Evolutionary conservation across 2,113 vertebrate genomes (phyloP).

Genomic region (Diphyllodes magnificus): DNA sequence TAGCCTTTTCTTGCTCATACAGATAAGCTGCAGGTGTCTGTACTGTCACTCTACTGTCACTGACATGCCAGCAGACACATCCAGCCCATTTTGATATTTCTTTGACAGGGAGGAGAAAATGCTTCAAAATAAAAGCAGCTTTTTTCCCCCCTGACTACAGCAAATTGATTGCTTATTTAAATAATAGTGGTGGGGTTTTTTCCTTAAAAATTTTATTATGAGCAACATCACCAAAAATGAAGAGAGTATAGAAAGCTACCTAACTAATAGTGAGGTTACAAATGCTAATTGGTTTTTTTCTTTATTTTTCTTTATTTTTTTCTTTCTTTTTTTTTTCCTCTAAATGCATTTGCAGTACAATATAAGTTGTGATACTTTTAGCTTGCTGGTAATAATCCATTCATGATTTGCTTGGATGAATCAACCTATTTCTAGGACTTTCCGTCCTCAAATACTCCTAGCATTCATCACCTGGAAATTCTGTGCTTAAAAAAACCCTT

Average conservation of each 20-base stretch:
- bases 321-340: fast-evolving
- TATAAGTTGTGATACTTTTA: background rate
- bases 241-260: background rate
- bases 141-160: background rate
- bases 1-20: background rate
- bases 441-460: background rate
- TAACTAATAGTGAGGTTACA: background rate
- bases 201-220: background rate
- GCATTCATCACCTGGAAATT: background rate
- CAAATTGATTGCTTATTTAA: background rate
- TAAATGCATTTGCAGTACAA: background rate
- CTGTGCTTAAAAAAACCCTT: background rate
- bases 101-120: background rate
- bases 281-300: background rate
- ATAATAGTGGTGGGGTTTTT: fast-evolving
- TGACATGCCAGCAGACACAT: background rate
- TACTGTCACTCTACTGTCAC: background rate
- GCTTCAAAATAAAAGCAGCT: background rate
- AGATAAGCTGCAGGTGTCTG: background rate
- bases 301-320: background rate
- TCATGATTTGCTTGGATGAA: background rate
- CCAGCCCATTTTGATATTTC: background rate
- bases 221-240: background rate
- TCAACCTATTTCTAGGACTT: background rate
- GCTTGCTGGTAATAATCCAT: background rate